Evolutionary conservation across 2,888 invertebrate genomes (phyloP).

Genomic region (Campoplex capitator): DNA sequence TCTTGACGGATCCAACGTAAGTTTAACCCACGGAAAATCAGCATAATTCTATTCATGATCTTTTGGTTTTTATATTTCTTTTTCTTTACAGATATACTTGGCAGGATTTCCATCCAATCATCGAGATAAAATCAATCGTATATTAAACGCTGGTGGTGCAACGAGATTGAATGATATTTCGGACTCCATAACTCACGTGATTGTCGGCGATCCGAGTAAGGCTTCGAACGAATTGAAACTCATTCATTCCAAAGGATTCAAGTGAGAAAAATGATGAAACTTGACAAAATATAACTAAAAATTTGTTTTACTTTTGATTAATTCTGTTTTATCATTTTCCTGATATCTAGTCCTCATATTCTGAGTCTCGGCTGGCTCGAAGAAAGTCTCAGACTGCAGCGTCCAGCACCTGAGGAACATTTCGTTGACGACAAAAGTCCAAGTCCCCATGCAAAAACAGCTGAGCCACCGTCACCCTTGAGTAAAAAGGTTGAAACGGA

Average conservation of each 20-base stretch:
- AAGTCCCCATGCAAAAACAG: constrained; percentile 74
- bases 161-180: constrained; percentile 91
- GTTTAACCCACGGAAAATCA: constrained; percentile 73
- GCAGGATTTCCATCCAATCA: constrained; percentile 88
- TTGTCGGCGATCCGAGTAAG: constrained; percentile 88
- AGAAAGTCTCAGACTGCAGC: constrained; percentile 89
- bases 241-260: constrained; percentile 77
- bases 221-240: constrained; percentile 85
- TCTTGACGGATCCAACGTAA: constrained; percentile 95
- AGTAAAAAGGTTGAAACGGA: constrained; percentile 86
- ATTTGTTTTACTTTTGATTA: constrained; percentile 4
- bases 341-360: constrained; percentile 85
- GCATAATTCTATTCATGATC: background rate
- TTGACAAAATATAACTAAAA: constrained; percentile 24
- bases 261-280: constrained; percentile 71
- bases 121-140: constrained; percentile 89
- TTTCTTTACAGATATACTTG: constrained; percentile 87
- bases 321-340: background rate
- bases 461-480: constrained; percentile 87
- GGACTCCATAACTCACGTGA: constrained; percentile 92
- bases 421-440: constrained; percentile 76
- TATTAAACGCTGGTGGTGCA: constrained; percentile 93
- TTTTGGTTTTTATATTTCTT: constrained; percentile 9
- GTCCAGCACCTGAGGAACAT: constrained; percentile 87
- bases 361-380: constrained; percentile 91